phyloP scores from a whole-genome alignment of 2,797 vertebrate species.

The Dallia pectoralis region DNA sequence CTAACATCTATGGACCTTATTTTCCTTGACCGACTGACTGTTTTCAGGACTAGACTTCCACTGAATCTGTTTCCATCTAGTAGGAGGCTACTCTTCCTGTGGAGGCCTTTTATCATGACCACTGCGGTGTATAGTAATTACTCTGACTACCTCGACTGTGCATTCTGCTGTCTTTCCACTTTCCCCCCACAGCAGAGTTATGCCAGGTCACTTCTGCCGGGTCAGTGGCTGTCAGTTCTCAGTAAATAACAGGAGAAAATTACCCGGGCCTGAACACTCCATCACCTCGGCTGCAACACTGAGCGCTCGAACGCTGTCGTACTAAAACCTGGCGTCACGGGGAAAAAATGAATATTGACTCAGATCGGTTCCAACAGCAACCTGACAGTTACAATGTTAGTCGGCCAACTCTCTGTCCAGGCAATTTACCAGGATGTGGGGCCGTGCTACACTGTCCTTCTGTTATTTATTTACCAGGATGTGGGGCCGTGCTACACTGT shows the following conservation, averaged over 20 bases:
- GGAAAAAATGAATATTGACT: constrained; percentile 31
- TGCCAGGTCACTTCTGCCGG: background rate
- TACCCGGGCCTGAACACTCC: constrained; percentile 15
- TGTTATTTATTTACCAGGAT: no score
- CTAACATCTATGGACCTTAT: background rate
- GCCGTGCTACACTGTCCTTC: background rate
- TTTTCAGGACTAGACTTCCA: no score
- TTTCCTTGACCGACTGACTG: background rate
- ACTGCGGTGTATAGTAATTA: no score
- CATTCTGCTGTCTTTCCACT: background rate
- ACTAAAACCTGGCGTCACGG: constrained; percentile 19
- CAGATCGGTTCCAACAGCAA: constrained; percentile 36
- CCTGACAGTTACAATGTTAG: constrained; percentile 26
- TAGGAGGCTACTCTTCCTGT: no score
- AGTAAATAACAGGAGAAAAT: constrained; percentile 10
- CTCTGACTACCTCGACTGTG: background rate
- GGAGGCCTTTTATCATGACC: no score
- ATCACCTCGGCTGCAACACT: constrained; percentile 15
- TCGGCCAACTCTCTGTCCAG: background rate
- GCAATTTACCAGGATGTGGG: background rate
- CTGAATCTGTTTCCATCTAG: no score
- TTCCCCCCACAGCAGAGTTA: background rate
- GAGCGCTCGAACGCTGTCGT: no score
- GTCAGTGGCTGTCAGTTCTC: constrained; percentile 8
- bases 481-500: background rate